Base-by-base conservation (phyloP, 2,113 vertebrate species). In the Sisor rabdophorus region DNA sequence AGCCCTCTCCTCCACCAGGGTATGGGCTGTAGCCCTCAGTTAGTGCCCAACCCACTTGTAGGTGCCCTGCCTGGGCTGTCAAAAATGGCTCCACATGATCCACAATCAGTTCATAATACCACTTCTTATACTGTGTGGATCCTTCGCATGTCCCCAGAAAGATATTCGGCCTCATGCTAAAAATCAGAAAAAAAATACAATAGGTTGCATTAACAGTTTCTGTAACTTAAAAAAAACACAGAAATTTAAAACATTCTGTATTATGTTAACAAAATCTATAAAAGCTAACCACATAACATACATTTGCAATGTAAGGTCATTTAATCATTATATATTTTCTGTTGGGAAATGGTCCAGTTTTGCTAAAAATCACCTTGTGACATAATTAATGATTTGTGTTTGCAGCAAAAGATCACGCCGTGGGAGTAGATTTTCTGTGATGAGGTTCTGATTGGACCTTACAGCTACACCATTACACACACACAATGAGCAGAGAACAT, bases 381-480 rank as follows among this genome's bases (percentile, higher is more conserved):
- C 95, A 73, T 96, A 94, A 82, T 96, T 96, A 84, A 96, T 94
- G 71, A 95, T 92, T 85, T 91, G 93, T 30, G 94, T 95, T 86
- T 97, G 95, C 80, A 97, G 91, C 8, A 97, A 89, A 12, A 97
- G 92, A 80, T 97, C 95, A 0, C 95, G 91, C 20, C 95, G 92
- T 0, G 95, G 95, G 64, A 98, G 92, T 48, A 98, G 88, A 85
- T 98, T 98, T 89, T 97, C 95, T 2, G 95, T 95, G 87, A 98
- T 98, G 82, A 98, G 94, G 74, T 96, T 96, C 88, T 97, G 95
- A 87, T 97, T 98, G 82, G 95, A 96, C 76, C 95, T 92, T 0
- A 97, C 95, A 1, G 95, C 95, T 47, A 97, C 95, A 0, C 95
- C 95, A 16, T 97, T 98, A 83, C 95, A 98, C 71, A 97, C 95